Evolutionary conservation across 2,113 vertebrate species (phyloP), one percentile per base, ranked within the genome.

Genomic region (Paramisgurnus dabryanus): DNA sequence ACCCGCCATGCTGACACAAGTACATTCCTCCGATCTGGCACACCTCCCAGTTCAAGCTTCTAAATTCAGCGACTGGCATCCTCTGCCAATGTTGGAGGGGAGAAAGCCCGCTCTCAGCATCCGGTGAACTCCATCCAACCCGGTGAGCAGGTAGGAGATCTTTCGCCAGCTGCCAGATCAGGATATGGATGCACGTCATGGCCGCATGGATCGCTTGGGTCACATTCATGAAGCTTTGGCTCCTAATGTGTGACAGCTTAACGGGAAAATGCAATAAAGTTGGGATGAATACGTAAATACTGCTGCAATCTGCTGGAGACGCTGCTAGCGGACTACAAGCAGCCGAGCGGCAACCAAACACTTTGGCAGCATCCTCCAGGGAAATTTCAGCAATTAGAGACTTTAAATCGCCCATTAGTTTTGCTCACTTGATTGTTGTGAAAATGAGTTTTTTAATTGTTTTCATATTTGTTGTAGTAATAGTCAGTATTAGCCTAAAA

Each of bases 71-170:
- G 41, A 85, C 80, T 87, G 91, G 89, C 89, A 90, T 92, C 90
- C 91, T 91, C 89, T 90, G 87, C 92, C 92, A 91, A 92, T 92
- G 92, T 91, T 77, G 49, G 85, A 82, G 84, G 84, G 67, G 89
- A 78, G 43, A 17, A 88, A 84, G 85, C 87, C 88, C 86, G 88
- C 89, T 88, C 69, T 88, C 89, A 86, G 85, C 87, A 89, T 92
- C 91, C 91, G 88, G 89, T 77, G 47, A 66, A 70, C 50, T 57
- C 13, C 81, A 84, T 84, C 84, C 87, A 85, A 84, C 80, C 87
- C 66, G 41, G 43, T 41, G 57, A 72, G 50, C 76, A 83, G 81
- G 63, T 83, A 74, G 74, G 67, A 64, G 80, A 72, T 82, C 76
- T 79, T 13, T 18, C 47, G 77, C 72, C 79, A 71, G 60, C 76